Conservation (phyloP, 1,140 invertebrate species). For the Sycobia sp. region DNA sequence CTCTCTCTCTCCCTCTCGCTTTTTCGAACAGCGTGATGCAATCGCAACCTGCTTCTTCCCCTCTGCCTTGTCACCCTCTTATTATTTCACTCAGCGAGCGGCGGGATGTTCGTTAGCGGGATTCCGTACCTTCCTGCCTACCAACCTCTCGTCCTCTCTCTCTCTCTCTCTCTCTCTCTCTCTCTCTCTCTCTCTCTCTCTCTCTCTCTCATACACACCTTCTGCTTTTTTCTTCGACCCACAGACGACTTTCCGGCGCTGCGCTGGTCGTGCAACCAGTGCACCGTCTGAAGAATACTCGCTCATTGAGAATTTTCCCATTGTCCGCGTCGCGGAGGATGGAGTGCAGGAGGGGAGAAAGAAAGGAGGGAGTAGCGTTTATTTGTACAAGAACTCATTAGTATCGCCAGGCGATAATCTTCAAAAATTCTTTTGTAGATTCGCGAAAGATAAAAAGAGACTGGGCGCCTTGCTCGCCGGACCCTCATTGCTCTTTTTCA, state of each 20-base stretch:
- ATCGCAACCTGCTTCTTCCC: too few species aligned
- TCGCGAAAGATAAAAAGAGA: neutral
- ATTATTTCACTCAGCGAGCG: too few species aligned
- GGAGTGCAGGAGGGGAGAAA: too few species aligned
- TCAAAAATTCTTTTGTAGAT: constrained; percentile 26
- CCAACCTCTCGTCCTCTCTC: too few species aligned
- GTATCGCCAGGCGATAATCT: constrained; percentile 21
- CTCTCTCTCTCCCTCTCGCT: too few species aligned
- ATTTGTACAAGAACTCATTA: constrained; percentile 29
- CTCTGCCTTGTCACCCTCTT: too few species aligned
- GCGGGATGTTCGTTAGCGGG: constrained; percentile 26
- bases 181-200: too few species aligned
- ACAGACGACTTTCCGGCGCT: neutral
- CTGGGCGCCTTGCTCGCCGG: neutral
- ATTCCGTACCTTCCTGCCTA: too few species aligned
- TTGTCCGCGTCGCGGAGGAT: neutral
- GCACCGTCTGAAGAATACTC: constrained; percentile 10
- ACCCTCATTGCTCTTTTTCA: constrained; percentile 3
- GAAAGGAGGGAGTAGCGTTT: neutral
- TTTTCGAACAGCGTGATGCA: too few species aligned
- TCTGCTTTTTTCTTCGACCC: neutral
- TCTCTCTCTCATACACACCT: too few species aligned
- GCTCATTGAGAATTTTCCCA: constrained; percentile 16
- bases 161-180: too few species aligned
- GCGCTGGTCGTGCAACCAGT: neutral